Conservation (phyloP, 2,113 vertebrate genomes). For the Gulo gulo region DNA sequence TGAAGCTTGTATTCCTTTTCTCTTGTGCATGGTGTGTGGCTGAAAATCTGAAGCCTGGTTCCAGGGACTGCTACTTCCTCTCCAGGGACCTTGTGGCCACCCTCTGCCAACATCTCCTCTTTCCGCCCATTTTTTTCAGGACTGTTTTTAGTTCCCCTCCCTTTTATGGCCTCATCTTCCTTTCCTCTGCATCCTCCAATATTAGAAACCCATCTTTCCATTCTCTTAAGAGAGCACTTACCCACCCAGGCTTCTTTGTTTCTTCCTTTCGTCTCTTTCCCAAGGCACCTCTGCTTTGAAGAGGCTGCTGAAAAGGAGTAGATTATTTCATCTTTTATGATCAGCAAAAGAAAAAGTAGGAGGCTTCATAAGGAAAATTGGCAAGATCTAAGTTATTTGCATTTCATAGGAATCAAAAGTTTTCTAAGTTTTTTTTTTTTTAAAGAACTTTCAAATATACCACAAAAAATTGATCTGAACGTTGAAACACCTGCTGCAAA, state of each 20-base stretch:
- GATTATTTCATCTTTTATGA: conserved; percentile 69
- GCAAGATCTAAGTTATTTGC: conserved; percentile 69
- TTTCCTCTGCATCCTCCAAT: not conserved
- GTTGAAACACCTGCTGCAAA: conserved; percentile 40
- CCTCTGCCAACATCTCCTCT: not conserved
- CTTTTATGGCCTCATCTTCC: no score
- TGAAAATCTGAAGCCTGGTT: not conserved
- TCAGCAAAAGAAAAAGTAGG: conserved; percentile 56
- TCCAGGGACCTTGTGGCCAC: not conserved
- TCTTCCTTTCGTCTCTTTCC: conserved; percentile 44
- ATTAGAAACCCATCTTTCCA: not conserved
- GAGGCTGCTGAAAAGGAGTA: conserved; percentile 53
- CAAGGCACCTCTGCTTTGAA: conserved; percentile 66
- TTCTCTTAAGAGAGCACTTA: conserved; percentile 26
- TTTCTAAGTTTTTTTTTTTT: conserved; percentile 22
- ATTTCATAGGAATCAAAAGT: conserved; percentile 68
- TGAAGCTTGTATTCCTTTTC: not conserved
- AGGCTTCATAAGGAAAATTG: conserved; percentile 65
- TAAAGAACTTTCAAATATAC: conserved; percentile 38
- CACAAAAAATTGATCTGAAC: not conserved
- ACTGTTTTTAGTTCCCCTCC: not conserved
- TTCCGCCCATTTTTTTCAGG: not conserved
- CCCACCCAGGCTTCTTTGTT: conserved; percentile 30
- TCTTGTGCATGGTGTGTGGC: not conserved
- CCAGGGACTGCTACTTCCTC: not conserved